Base-by-base conservation (phyloP, 2,797 vertebrate genomes). In the Carcharodon carcharias region DNA sequence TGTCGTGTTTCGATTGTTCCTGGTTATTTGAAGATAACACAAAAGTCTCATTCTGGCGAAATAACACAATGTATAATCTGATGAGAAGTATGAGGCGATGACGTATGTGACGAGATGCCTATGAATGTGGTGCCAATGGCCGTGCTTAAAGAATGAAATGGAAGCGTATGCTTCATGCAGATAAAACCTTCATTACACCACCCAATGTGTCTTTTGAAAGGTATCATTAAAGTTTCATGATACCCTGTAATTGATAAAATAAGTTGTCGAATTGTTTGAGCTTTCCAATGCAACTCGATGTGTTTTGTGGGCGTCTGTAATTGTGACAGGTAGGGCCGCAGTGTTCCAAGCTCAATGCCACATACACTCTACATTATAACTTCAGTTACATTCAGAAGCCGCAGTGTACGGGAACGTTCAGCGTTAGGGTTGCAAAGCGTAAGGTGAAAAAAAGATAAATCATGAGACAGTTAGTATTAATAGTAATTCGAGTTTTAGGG, bases 1-100 rank as follows among this genome's bases (percentile, higher is more conserved):
- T 45, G n/a, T 0, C 0, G 9, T 8, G 21, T 23, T 8, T 6
- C 1, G 18, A 45, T 4, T 26, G 63, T 0, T 4, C 9, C 58
- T n/a, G 35, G 35, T 7, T 4, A 6, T 31, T 67, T 21, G 58
- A 63, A 65, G 18, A 0, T 35, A 94, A 94, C 63, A 65, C 18
- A 16, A 94, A 94, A n/a, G 16, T 40, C 35, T 67, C 8, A 2
- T 1, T 40, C 26, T n/a, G 54, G 61, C 0, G 56, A 40, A 40
- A 94, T 21, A 40, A 5, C 16, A 8, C 21, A 1, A 31, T 14
- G 12, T 0, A 14, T 61, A 91, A 88, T 31, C 31, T 63, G 63
- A 67, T 67, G 5, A 9, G 14, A 40, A 23, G 1, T 67, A 18
- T 12, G 61, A 94, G 7, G 4, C 14, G 9, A 26, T 45, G 61